Percentiles rank a stretch among this genome's conserved stretches.
These are phyloP conservation scores for Amphipyra tragopoginis DNA, from an alignment of 2,888 invertebrate species.

Conservation along the genomic window DNA sequence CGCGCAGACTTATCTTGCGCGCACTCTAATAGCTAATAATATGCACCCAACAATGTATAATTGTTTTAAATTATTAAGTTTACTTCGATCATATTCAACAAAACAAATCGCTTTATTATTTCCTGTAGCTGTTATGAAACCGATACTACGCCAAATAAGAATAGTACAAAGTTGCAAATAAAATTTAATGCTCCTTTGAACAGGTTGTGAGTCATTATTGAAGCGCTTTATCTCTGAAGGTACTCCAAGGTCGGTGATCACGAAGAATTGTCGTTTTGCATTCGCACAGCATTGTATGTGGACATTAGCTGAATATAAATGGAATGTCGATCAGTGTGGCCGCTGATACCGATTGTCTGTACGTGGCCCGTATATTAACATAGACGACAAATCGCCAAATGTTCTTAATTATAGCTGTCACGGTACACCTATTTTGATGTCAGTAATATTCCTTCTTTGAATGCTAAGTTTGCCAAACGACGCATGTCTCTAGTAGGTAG, in stretches of 20 bases:
- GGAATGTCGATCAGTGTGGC: conserved; percentile 39
- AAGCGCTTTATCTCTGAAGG: conserved; percentile 34
- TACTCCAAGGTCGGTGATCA: conserved; percentile 64
- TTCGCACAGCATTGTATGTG: conserved; percentile 37
- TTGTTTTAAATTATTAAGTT: conserved; percentile 57
- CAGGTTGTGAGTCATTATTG: conserved; percentile 41
- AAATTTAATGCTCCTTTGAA: conserved; percentile 47
- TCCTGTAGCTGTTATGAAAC: conserved; percentile 58
- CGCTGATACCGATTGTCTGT: conserved; percentile 46
- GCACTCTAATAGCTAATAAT: too few relatives aligned
- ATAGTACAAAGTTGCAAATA: conserved; percentile 58
- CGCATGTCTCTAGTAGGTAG: not conserved
- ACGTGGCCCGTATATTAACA: conserved; percentile 60
- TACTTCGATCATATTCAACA: conserved; percentile 50
- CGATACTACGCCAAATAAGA: conserved; percentile 43
- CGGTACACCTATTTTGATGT: conserved; percentile 53
- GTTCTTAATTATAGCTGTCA: conserved; percentile 43
- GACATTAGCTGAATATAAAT: conserved; percentile 66
- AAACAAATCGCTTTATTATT: conserved; percentile 53
- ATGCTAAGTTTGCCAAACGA: conserved; percentile 12
- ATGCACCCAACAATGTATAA: conserved; percentile 42
- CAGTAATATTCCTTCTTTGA: conserved; percentile 38
- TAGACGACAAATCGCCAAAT: conserved; percentile 32
- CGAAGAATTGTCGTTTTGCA: conserved; percentile 59
- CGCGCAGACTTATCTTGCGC: too few relatives aligned